Evolutionary conservation across 2,113 vertebrate species (phyloP), one percentile per base, ranked within the genome.

Genomic region (Cervus canadensis): DNA sequence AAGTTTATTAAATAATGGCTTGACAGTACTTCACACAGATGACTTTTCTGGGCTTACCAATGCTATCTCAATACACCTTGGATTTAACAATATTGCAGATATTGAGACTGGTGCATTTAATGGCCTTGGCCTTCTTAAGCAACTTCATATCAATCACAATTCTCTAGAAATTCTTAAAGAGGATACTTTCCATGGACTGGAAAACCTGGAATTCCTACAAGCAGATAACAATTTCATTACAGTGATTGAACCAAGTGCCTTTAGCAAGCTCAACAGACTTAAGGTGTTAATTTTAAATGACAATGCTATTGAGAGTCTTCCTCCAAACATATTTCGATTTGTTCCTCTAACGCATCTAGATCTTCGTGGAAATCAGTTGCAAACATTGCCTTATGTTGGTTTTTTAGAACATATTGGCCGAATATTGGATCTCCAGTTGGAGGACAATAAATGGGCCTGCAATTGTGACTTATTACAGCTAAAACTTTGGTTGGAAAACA

Each of bases 231-330:
- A 99, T 99, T 99, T 99, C 96, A 99, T 99, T 96, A 99, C 98
- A 96, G 99, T 99, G 94, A 99, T 99, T 91, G 99, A 99, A 98
- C 99, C 99, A 59, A 99, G 99, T 98, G 99, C 99, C 97, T 99
- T 99, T 98, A 99, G 99, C 99, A 99, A 99, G 96, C 99, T 99
- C 91, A 99, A 99, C 96, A 99, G 99, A 96, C 99, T 99, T 97
- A 99, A 99, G 99, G 99, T 99, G 88, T 99, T 99, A 95, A 99
- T 99, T 98, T 99, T 99, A 95, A 99, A 99, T 95, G 99, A 99
- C 97, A 99, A 99, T 95, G 99, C 99, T 91, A 99, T 99, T 13
- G 99, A 99, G 94, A 99, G 99, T 98, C 99, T 99, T 98, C 99
- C 99, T 97, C 99, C 97, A 85, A 99, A 99, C 85, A 98, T 99